Conservation (phyloP, 2,113 vertebrate species). For the Tetrao urogallus region DNA sequence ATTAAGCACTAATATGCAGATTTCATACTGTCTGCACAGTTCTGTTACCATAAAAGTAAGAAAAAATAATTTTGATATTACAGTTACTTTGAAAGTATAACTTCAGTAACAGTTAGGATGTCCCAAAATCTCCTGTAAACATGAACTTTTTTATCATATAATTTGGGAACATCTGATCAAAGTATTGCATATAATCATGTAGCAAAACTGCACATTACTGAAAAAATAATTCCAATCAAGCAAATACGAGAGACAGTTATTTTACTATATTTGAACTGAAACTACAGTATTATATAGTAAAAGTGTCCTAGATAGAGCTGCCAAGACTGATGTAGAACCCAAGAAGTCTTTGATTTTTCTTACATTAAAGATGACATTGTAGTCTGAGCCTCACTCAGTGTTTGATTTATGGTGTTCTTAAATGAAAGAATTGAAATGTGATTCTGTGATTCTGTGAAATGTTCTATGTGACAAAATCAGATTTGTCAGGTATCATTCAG, state of each 20-base stretch:
- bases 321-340: not conserved
- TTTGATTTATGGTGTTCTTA: not conserved
- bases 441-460: not conserved
- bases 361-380: slow-evolving; percentile 22
- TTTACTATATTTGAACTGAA: slow-evolving; percentile 17
- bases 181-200: not conserved
- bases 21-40: not conserved
- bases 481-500: not conserved
- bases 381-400: slow-evolving; percentile 16
- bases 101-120: not conserved
- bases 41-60: not conserved
- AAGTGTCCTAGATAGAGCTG: slow-evolving; percentile 13
- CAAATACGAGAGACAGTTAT: slow-evolving; percentile 24
- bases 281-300: slow-evolving; percentile 18
- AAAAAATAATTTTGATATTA: not conserved
- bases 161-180: not conserved
- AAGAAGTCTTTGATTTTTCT: slow-evolving; percentile 19
- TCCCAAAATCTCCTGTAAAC: not conserved
- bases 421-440: not conserved
- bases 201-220: slow-evolving; percentile 1
- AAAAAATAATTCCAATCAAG: slow-evolving; percentile 39
- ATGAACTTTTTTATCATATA: not conserved
- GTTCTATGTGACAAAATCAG: not conserved
- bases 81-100: not conserved
- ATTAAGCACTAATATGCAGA: not conserved